Conservation (phyloP, 2,797 vertebrate genomes). For the Triplophysa yarkandensis region DNA sequence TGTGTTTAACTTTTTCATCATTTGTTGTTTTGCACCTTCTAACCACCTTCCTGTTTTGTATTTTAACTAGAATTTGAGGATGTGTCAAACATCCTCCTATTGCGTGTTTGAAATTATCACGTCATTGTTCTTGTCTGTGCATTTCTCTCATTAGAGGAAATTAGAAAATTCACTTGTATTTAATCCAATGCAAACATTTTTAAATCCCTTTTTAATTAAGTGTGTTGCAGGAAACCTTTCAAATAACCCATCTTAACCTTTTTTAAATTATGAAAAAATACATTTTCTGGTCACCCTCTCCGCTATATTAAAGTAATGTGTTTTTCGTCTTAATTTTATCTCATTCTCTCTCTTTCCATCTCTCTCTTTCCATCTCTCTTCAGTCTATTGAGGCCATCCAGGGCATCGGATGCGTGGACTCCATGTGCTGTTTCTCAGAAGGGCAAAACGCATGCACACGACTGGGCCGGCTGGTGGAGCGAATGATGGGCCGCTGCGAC, state of each 20-base stretch:
- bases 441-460: constrained; percentile 86
- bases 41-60: too few relatives aligned
- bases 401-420: constrained; percentile 95
- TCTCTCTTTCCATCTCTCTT: constrained; percentile 40
- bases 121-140: too few relatives aligned
- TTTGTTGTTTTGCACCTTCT: too few relatives aligned
- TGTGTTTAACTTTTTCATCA: too few relatives aligned
- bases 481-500: constrained; percentile 85
- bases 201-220: too few relatives aligned
- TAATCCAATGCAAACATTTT: too few relatives aligned
- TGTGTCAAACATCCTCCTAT: too few relatives aligned
- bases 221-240: too few relatives aligned
- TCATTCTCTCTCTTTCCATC: constrained; percentile 23
- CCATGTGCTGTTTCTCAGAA: constrained; percentile 93
- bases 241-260: too few relatives aligned
- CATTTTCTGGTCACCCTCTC: neutral
- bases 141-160: too few relatives aligned
- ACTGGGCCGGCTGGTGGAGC: constrained; percentile 90
- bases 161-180: too few relatives aligned
- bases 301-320: neutral
- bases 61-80: neutral
- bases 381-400: constrained; percentile 86
- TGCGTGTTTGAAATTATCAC: too few relatives aligned
- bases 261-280: neutral
- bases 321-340: neutral